Conservation (phyloP, 1,140 invertebrate genomes). For the Diachasmimorpha longicaudata region DNA sequence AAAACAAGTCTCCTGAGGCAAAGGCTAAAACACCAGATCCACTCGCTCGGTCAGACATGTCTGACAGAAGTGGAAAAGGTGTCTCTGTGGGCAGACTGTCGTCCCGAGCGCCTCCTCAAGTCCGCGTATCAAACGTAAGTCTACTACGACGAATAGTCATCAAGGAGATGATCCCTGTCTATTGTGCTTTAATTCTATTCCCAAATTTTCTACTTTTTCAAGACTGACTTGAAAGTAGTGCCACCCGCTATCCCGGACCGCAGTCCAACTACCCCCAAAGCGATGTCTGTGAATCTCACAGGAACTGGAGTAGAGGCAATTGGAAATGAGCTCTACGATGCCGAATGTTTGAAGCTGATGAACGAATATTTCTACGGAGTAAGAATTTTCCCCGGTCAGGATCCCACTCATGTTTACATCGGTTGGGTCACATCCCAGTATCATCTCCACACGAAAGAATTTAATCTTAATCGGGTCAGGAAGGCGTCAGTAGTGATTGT, state of each 20-base stretch:
- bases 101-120: constrained; percentile 47
- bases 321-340: constrained; percentile 84
- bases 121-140: constrained; percentile 59
- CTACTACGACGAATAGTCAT: constrained; percentile 25
- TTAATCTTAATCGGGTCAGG: constrained; percentile 86
- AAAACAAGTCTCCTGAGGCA: constrained; percentile 68
- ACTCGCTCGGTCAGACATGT: constrained; percentile 60
- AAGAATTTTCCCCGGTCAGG: constrained; percentile 93
- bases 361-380: constrained; percentile 98
- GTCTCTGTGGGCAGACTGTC: constrained; percentile 31
- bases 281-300: constrained; percentile 71
- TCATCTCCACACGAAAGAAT: constrained; percentile 86
- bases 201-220: neutral
- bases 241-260: constrained; percentile 74
- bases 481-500: constrained; percentile 84
- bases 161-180: neutral
- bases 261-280: constrained; percentile 66
- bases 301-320: constrained; percentile 75
- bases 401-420: constrained; percentile 95
- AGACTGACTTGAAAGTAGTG: constrained; percentile 73
- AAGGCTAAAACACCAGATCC: constrained; percentile 79
- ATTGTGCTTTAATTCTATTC: neutral
- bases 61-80: constrained; percentile 38
- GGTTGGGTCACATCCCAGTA: constrained; percentile 99
- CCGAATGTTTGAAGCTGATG: constrained; percentile 88